Evolutionary conservation across 2,113 vertebrate species (phyloP).

Genomic region (Protobothrops mucrosquamatus): DNA sequence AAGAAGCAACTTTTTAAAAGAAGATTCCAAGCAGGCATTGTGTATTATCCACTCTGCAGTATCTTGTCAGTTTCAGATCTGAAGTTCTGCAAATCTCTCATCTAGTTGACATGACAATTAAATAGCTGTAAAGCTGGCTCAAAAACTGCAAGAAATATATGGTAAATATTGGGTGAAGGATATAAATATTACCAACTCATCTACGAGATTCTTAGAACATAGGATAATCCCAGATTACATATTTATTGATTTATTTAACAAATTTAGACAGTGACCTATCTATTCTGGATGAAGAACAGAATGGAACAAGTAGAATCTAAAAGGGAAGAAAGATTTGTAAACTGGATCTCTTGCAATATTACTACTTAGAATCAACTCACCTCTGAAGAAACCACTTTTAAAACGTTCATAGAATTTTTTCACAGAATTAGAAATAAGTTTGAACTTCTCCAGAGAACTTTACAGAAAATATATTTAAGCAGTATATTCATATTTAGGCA

Average conservation of each 20-base stretch:
- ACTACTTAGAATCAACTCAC: neutral
- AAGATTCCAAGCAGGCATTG: neutral
- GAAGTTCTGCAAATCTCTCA: neutral
- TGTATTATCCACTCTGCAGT: neutral
- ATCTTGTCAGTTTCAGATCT: neutral
- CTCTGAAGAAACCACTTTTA: neutral
- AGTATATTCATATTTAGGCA: neutral
- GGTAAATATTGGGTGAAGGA: neutral
- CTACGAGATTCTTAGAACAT: neutral
- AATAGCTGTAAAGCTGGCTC: neutral
- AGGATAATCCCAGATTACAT: neutral
- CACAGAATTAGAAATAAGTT: neutral
- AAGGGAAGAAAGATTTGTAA: neutral
- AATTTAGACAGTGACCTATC: neutral
- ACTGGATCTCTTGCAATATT: neutral
- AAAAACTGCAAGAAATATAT: neutral
- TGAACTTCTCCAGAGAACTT: neutral
- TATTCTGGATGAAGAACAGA: neutral
- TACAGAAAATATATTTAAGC: neutral
- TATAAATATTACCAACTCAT: neutral
- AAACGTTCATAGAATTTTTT: neutral
- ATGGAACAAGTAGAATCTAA: neutral
- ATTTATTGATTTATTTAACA: neutral
- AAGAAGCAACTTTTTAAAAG: neutral
- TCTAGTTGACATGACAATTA: neutral